Percentiles rank a stretch among this genome's conserved stretches.
phyloP scores from a whole-genome alignment of 2,113 vertebrate genomes.

The Cinclus mexicanus region DNA sequence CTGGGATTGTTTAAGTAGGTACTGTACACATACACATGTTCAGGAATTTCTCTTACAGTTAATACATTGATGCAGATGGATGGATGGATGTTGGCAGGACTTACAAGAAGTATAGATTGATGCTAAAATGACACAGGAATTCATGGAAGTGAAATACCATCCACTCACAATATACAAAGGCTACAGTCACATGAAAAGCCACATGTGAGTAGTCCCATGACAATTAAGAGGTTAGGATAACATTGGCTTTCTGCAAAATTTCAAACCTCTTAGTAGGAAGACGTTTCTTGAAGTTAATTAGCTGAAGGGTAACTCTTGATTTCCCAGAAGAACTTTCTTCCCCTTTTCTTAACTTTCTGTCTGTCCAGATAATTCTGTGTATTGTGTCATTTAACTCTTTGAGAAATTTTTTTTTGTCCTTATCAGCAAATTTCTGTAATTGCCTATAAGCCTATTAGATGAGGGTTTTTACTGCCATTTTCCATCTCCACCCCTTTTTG shows the following conservation, averaged over 20 bases:
- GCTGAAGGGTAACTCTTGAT: accelerated
- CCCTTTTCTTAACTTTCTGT: not conserved
- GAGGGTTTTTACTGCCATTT: not conserved
- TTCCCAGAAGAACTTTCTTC: not conserved
- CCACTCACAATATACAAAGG: not conserved
- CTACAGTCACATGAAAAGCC: not conserved
- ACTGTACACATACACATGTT: too few relatives aligned
- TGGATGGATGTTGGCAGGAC: not conserved
- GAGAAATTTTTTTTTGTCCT: not conserved
- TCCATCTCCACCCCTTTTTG: not conserved
- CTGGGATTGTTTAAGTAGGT: not conserved
- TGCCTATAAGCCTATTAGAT: not conserved
- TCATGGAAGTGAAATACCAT: not conserved
- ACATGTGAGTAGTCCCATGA: not conserved
- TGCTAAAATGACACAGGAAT: not conserved
- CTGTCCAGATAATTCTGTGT: not conserved
- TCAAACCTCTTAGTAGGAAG: not conserved
- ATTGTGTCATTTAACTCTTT: not conserved
- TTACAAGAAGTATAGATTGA: not conserved
- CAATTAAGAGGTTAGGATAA: conserved; percentile 2
- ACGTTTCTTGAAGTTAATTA: not conserved
- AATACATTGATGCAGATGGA: not conserved
- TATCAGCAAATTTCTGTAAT: not conserved
- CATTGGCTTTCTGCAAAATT: not conserved
- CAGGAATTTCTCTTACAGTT: not conserved